These are phyloP conservation scores for Hypotaenidia philippensis DNA, from an alignment of 2,797 vertebrate genomes.

Conservation along the genomic window DNA sequence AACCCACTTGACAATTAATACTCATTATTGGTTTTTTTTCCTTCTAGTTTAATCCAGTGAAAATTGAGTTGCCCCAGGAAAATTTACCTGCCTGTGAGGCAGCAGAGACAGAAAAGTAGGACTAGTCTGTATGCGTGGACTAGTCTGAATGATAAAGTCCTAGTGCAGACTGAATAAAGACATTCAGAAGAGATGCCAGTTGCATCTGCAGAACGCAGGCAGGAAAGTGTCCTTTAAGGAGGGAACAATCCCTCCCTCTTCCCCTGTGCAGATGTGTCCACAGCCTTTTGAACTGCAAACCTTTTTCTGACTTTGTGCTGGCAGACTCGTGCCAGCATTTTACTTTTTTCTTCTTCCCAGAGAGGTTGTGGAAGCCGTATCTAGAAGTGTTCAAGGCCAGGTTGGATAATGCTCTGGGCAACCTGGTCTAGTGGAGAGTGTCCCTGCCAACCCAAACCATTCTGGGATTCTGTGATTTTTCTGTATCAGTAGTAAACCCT, in stretches of 20 bases:
- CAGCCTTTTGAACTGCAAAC: too few species aligned
- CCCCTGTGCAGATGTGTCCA: neutral
- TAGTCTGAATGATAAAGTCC: neutral
- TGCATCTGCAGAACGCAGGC: neutral
- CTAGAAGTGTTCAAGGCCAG: too few species aligned
- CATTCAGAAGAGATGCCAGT: neutral
- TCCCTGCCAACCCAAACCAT: too few species aligned
- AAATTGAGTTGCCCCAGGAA: neutral
- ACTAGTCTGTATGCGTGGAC: neutral
- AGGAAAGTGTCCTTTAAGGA: neutral
- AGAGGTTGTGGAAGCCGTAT: too few species aligned
- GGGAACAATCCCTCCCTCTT: neutral
- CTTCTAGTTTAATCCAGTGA: neutral
- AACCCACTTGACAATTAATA: neutral
- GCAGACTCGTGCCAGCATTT: too few species aligned
- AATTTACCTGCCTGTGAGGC: neutral
- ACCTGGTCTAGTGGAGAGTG: too few species aligned
- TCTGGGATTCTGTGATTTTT: neutral
- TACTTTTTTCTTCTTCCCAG: too few species aligned
- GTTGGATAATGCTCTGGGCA: too few species aligned
- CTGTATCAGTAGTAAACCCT: neutral
- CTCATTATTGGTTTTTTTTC: neutral
- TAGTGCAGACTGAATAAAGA: neutral
- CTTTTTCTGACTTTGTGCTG: too few species aligned
- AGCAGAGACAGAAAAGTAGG: neutral